Percentiles rank a stretch among this genome's conserved stretches.
These are phyloP conservation scores for Iguana delicatissima DNA, from an alignment of 2,797 vertebrate genomes.

Conservation along the genomic window DNA sequence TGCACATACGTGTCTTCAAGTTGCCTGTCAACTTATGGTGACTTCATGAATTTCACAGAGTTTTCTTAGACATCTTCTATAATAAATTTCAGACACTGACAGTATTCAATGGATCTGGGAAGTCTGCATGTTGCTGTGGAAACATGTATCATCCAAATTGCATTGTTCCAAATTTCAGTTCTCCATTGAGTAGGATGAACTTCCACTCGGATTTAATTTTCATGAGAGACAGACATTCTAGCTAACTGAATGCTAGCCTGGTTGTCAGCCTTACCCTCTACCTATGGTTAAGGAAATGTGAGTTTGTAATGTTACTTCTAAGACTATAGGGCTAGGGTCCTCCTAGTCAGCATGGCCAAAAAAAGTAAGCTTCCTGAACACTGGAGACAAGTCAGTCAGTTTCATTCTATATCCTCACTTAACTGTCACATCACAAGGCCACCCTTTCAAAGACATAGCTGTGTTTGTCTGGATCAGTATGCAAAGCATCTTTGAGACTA, in stretches of 20 bases:
- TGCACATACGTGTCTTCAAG: too few relatives aligned
- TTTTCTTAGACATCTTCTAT: background rate
- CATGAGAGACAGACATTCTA: background rate
- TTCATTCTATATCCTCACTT: background rate
- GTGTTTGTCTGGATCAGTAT: too few relatives aligned
- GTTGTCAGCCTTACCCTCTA: background rate
- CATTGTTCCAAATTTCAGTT: background rate
- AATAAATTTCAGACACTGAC: background rate
- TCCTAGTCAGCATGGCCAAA: too few relatives aligned
- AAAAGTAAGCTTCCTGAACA: too few relatives aligned
- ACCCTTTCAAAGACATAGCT: background rate
- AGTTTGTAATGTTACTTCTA: too few relatives aligned
- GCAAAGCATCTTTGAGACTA: too few relatives aligned
- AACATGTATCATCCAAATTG: background rate
- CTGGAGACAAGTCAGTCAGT: background rate
- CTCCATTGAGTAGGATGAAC: background rate
- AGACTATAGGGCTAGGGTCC: too few relatives aligned
- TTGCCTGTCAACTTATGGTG: too few relatives aligned
- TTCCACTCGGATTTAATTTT: accelerated
- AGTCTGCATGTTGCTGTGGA: background rate
- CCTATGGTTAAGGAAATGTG: background rate
- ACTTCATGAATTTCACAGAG: too few relatives aligned
- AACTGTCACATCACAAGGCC: background rate
- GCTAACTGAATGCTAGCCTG: background rate
- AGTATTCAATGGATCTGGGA: background rate